Conservation (phyloP, 2,888 invertebrate genomes). For the Andrena marginata region DNA sequence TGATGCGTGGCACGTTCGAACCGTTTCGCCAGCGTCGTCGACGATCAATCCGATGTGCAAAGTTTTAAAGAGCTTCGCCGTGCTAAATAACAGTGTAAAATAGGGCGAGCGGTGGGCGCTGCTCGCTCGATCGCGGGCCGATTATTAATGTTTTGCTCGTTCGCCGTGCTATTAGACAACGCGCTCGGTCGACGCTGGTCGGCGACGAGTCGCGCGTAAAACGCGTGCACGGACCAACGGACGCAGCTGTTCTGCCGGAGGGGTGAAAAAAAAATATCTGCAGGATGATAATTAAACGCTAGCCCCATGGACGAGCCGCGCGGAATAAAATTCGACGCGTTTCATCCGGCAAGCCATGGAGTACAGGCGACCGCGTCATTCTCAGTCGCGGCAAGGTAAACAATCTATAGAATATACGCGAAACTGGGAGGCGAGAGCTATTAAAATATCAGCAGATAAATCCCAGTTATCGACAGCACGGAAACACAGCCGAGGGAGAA, state of each 20-base stretch:
- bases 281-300: conserved; percentile 14
- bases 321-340: conserved; percentile 8
- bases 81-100: conserved; percentile 21
- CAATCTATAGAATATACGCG: conserved; percentile 33
- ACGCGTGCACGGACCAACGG: not conserved
- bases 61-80: conserved; percentile 29
- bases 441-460: conserved; percentile 44
- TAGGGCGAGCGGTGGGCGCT: not conserved
- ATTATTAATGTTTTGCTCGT: conserved; percentile 40
- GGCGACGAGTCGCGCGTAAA: no score
- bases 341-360: not conserved
- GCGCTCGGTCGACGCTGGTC: not conserved
- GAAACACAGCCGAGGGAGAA: conserved; percentile 12
- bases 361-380: not conserved
- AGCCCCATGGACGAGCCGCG: not conserved
- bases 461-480: conserved; percentile 14
- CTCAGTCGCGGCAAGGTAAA: conserved; percentile 7
- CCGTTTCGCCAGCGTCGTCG: conserved; percentile 28
- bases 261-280: not conserved
- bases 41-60: conserved; percentile 35
- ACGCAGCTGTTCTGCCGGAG: not conserved
- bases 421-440: conserved; percentile 14
- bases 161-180: conserved; percentile 8
- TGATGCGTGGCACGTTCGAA: conserved; percentile 50
- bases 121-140: conserved; percentile 16